Conservation (phyloP, 2,888 invertebrate genomes). For the Iselma pallidipennis region DNA sequence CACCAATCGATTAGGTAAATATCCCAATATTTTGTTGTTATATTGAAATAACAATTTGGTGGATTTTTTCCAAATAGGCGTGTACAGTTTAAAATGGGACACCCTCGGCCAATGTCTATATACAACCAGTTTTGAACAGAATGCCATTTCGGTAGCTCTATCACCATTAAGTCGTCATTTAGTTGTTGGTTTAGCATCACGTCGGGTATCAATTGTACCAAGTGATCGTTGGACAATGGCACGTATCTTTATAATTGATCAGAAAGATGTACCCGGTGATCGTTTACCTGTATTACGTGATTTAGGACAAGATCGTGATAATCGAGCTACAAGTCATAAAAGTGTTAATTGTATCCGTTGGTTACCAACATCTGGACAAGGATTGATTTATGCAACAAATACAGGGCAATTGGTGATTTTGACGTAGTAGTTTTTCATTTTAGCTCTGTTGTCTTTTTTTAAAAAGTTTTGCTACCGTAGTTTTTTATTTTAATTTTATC, state of each 20-base stretch:
- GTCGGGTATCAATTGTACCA: conserved; percentile 63
- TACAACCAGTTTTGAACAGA: conserved; percentile 75
- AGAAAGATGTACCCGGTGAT: conserved; percentile 46
- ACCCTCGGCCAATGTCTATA: conserved; percentile 77
- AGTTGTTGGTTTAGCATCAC: conserved; percentile 77
- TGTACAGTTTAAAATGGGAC: conserved; percentile 78
- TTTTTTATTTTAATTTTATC: conserved; percentile 5
- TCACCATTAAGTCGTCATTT: conserved; percentile 81
- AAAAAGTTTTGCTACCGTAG: no score
- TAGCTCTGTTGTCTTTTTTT: neutral
- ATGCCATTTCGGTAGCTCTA: conserved; percentile 81
- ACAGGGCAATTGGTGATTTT: conserved; percentile 78
- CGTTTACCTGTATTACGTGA: conserved; percentile 64
- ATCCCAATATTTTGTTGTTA: conserved; percentile 7
- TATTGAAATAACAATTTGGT: neutral
- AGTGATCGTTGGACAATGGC: conserved; percentile 59
- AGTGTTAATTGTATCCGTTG: conserved; percentile 84
- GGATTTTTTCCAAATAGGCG: conserved; percentile 59
- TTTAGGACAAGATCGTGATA: conserved; percentile 67
- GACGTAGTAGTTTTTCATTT: conserved; percentile 56
- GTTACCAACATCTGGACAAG: conserved; percentile 82
- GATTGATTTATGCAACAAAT: conserved; percentile 84
- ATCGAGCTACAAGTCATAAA: conserved; percentile 63
- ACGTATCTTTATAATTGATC: conserved; percentile 54
- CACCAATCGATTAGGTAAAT: conserved; percentile 72